Conservation (phyloP, 1,140 invertebrate species). For the Trypoxylus dichotomus region DNA sequence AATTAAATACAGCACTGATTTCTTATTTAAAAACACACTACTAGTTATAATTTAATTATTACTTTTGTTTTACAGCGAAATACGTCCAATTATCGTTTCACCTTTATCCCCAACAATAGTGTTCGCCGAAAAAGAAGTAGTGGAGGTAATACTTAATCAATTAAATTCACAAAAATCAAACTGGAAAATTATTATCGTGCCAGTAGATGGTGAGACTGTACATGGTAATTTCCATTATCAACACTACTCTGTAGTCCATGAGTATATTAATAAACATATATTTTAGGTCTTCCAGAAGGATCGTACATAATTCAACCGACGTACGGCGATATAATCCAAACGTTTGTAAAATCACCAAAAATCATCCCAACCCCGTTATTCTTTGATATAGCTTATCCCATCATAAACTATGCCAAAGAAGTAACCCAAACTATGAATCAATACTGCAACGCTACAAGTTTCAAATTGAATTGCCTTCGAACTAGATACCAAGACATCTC, state of each 20-base stretch:
- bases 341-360: slow-evolving; percentile 29
- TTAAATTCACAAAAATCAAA: background rate
- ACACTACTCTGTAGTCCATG: no score
- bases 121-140: background rate
- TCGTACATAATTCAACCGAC: slow-evolving; percentile 41
- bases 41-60: background rate
- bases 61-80: background rate
- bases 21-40: no score
- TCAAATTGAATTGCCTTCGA: slow-evolving; percentile 45
- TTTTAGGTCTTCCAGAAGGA: slow-evolving; percentile 44
- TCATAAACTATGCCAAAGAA: slow-evolving; percentile 40
- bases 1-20: no score
- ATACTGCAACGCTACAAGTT: slow-evolving; percentile 44
- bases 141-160: background rate
- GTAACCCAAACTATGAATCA: slow-evolving; percentile 35
- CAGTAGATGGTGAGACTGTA: slow-evolving; percentile 42
- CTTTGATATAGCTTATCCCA: slow-evolving; percentile 42
- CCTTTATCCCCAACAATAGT: background rate
- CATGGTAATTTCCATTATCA: slow-evolving; percentile 42
- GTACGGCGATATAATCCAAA: background rate
- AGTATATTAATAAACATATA: slow-evolving; percentile 1
- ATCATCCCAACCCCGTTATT: slow-evolving; percentile 43
- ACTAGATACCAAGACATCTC: slow-evolving; percentile 33
- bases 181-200: slow-evolving; percentile 38
- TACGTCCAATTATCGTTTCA: background rate